Evolutionary conservation across 1,140 invertebrate genomes (phyloP).

Genomic region (Cotesia typhae): DNA sequence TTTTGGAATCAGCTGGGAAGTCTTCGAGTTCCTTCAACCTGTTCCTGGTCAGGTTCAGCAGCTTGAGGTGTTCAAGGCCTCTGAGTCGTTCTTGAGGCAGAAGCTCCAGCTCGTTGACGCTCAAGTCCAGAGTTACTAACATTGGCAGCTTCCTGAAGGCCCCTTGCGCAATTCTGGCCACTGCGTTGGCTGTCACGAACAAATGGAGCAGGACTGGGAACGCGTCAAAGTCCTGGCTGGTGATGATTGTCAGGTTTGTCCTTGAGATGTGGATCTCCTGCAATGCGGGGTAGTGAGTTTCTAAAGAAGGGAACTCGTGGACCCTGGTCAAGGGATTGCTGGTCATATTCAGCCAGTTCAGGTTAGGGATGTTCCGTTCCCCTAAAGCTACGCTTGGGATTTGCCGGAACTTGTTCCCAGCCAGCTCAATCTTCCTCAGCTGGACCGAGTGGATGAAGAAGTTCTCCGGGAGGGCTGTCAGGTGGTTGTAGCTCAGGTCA

Average conservation of each 20-base stretch:
- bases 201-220: constrained; percentile 82
- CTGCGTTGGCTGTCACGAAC: constrained; percentile 78
- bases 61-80: constrained; percentile 75
- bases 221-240: constrained; percentile 88
- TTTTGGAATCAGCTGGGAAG: constrained; percentile 80
- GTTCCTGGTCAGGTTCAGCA: constrained; percentile 86
- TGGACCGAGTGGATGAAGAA: constrained; percentile 79
- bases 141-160: constrained; percentile 81
- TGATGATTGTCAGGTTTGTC: constrained; percentile 86
- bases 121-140: constrained; percentile 83
- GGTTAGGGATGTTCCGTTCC: constrained; percentile 74
- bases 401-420: constrained; percentile 81
- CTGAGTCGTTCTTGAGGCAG: constrained; percentile 85
- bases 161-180: constrained; percentile 83
- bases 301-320: constrained; percentile 70
- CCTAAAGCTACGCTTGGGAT: constrained; percentile 83
- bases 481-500: constrained; percentile 78
- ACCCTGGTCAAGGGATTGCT: constrained; percentile 81
- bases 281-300: constrained; percentile 74
- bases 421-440: constrained; percentile 79
- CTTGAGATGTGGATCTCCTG: constrained; percentile 82
- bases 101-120: constrained; percentile 83
- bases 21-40: constrained; percentile 82
- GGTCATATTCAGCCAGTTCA: constrained; percentile 82
- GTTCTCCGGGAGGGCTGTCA: constrained; percentile 79